Evolutionary conservation across 2,113 vertebrate species (phyloP).

Genomic region (Melanocharis versteri): DNA sequence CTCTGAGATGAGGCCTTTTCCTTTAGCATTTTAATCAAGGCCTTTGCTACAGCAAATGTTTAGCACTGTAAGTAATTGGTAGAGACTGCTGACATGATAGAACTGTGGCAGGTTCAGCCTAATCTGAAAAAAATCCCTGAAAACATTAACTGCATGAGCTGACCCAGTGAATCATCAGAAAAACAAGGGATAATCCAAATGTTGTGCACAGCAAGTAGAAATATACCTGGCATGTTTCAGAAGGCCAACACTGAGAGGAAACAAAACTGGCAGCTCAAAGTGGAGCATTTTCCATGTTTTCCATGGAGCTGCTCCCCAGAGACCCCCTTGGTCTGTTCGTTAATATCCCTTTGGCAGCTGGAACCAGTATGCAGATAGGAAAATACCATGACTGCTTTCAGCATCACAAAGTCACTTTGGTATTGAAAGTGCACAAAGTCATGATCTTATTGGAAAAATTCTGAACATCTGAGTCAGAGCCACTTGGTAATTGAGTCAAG

Average conservation of each 20-base stretch:
- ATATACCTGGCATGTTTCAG: background rate
- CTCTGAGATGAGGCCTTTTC: background rate
- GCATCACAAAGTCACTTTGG: background rate
- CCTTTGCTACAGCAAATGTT: background rate
- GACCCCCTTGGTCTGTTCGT: background rate
- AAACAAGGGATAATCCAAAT: background rate
- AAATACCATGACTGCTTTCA: background rate
- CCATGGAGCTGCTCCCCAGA: background rate
- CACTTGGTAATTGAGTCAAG: background rate
- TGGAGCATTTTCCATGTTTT: background rate
- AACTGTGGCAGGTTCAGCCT: background rate
- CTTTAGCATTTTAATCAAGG: background rate
- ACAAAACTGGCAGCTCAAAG: background rate
- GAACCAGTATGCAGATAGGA: background rate
- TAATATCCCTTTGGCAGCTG: background rate
- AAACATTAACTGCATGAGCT: background rate
- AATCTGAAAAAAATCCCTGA: background rate
- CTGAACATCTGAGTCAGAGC: background rate
- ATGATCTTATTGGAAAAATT: background rate
- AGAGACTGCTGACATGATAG: conserved; percentile 23
- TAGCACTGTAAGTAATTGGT: background rate
- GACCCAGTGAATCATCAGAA: background rate
- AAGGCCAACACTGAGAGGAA: background rate
- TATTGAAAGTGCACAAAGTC: background rate
- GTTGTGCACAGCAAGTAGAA: background rate